Evolutionary conservation across 2,888 invertebrate species (phyloP), one percentile per base, ranked within the genome.

Genomic region (Ptychoptera contaminata): DNA sequence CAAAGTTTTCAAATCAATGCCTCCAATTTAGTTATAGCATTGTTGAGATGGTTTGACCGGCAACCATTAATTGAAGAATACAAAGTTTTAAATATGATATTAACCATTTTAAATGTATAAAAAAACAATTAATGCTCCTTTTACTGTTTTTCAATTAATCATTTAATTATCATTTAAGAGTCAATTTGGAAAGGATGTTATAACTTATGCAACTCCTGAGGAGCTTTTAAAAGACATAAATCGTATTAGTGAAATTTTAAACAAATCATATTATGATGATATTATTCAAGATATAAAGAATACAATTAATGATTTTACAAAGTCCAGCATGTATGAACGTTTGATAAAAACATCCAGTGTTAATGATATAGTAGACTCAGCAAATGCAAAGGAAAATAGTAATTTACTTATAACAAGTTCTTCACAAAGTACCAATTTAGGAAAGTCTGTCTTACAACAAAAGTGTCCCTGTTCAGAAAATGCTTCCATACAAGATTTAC

Each of bases 31-130:
- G 51, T 60, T 2, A 65, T 60, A 47, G 59, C 61, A 42, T 48
- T 65, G 9, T 62, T 65, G 14, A 55, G 59, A 16, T 65, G 65
- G 65, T 63, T 65, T 48, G 57, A 55, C 0, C 51, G 48, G 39
- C 49, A 51, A 31, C 64, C 64, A 0, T 37, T 53, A 1, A 44
- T 48, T n/a, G 54, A 55, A 16, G 48, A 55, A 6, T 56, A 59
- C 34, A 52, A 47, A 12, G 62, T 63, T 0, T 50, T 65, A 30
- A 43, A 54, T 7, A 46, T 65, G 16, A 52, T 64, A 31, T 30
- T 58, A 36, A 52, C 51, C n/a, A 46, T 65, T 11, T 37, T 65
- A 35, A 53, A 56, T 35, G 51, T 51, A 46, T n/a, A 23, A 23
- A 23, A 5, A 23, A 5, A 3, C 23, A 23, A 23, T 23, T 23